phyloP scores from a whole-genome alignment of 2,888 invertebrate species.

The Phortica magna region DNA sequence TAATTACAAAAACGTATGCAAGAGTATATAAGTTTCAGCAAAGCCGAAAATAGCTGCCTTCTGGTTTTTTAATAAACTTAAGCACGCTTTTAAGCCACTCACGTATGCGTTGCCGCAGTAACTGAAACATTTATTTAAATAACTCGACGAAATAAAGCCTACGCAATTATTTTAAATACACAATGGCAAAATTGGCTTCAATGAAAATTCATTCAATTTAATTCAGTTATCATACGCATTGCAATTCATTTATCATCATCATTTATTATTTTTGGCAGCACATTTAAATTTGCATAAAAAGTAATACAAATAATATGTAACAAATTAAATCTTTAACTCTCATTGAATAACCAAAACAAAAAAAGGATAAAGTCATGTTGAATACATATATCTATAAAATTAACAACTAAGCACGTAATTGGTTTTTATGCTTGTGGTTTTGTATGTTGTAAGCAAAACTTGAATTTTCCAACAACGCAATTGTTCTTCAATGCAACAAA shows the following conservation, averaged over 20 bases:
- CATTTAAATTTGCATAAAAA: neutral
- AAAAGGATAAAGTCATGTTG: neutral
- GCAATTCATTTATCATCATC: slow-evolving; percentile 2
- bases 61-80: no score
- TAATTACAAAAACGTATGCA: no score
- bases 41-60: no score
- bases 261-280: neutral
- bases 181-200: no score
- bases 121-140: no score
- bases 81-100: no score
- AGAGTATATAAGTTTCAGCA: no score
- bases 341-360: neutral
- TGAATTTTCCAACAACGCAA: neutral
- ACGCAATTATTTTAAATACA: no score
- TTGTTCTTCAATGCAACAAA: neutral
- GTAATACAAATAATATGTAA: neutral
- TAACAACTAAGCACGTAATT: slow-evolving; percentile 26
- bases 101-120: no score
- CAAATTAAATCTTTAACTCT: neutral
- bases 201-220: neutral
- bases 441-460: neutral
- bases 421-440: slow-evolving; percentile 23
- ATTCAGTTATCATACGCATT: slow-evolving; percentile 12
- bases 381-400: neutral
- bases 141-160: no score